Base-by-base conservation (phyloP, 2,113 vertebrate species). In the Mugil cephalus region DNA sequence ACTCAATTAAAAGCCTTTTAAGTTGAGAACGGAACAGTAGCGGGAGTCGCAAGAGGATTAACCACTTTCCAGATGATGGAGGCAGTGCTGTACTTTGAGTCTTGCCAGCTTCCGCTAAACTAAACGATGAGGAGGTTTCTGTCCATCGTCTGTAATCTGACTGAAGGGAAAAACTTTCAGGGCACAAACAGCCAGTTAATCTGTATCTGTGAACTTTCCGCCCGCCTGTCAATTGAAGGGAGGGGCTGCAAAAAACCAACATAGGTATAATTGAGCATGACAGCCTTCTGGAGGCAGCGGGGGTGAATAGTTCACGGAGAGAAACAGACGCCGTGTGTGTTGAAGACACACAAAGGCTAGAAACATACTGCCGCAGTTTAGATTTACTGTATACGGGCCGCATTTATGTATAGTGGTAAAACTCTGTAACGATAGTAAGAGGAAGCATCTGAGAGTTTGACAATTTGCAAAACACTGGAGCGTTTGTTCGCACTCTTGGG, bases 281-380 rank as follows among this genome's bases (percentile, higher is more conserved):
- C 75, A 84, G 79, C 74, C 82, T 83, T 83, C 77, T 83, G 79
- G 64, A 66, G 77, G 77, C 69, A 30, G 85, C 52, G 5, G 77
- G 73, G 89, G 86, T 91, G 87, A 89, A 85, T 77, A 93, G 91
- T 91, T 93, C 91, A 93, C 52, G 0, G 36, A 47, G 70, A 56
- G 40, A 55, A 46, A 55, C 62, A 53, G 60, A 69, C 6, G 19
- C 52, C 24, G 14, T 64, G 50, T 36, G 63, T 59, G 67, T 30
- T 19, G 15, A 56, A 11, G 24, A 45, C 14, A 63, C n/a, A 72
- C 58, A 73, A 51, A 65, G 66, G 46, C 18, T 7, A n/a, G 45
- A 62, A 34, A 62, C 51, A 60, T 43, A 30, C 17, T 42, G 60
- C 47, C 19, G 59, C 1, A 34, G 47, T 55, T n/a, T 62, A 50